A percentile compares a stretch with the other conserved stretches of the same genome.
phyloP scores from a whole-genome alignment of 2,113 vertebrate species.

The Canis aureus region DNA sequence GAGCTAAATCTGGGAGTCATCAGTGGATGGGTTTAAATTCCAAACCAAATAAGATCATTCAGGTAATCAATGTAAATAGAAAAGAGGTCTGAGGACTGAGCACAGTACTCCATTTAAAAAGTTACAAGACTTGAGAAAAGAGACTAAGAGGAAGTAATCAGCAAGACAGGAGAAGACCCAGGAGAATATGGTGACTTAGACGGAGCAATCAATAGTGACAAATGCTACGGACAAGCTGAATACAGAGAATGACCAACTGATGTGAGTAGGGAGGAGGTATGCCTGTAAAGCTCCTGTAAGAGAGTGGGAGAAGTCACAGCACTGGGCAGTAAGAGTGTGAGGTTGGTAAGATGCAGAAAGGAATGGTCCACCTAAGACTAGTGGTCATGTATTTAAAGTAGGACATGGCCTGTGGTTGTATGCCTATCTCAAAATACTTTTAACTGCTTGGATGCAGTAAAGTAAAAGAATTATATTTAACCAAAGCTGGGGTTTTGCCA shows the following conservation, averaged over 20 bases:
- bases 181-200: background rate
- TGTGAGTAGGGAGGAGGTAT: background rate
- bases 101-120: background rate
- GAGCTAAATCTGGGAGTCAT: background rate
- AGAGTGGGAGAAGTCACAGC: background rate
- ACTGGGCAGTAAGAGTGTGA: background rate
- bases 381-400: background rate
- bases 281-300: background rate
- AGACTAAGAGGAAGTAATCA: background rate
- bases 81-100: background rate
- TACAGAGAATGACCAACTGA: background rate
- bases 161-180: background rate
- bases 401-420: background rate
- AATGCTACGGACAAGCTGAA: background rate
- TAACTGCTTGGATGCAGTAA: background rate
- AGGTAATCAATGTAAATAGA: background rate
- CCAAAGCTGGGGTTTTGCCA: background rate
- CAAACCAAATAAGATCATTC: background rate
- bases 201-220: background rate
- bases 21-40: conserved; percentile 13
- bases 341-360: background rate
- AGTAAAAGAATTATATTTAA: background rate
- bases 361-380: background rate
- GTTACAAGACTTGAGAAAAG: background rate
- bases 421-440: conserved; percentile 1